phyloP scores from a whole-genome alignment of 2,113 vertebrate genomes.

The Microtus ochrogaster region DNA sequence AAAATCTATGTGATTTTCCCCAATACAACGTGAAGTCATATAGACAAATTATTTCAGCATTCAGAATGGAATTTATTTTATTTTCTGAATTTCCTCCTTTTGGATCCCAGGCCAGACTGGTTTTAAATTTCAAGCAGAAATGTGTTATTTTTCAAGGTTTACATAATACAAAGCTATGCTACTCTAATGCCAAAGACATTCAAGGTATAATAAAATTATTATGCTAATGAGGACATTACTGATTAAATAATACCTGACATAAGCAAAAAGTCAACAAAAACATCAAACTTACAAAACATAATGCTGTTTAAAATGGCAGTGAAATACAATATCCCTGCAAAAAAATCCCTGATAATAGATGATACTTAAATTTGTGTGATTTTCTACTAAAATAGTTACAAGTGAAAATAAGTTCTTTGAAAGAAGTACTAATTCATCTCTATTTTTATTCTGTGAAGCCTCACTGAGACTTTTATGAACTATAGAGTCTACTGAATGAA shows the following conservation, averaged over 20 bases:
- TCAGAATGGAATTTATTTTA: background rate
- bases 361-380: background rate
- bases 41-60: slow-evolving; percentile 35
- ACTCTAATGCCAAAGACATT: slow-evolving; percentile 15
- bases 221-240: background rate
- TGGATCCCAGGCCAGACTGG: background rate
- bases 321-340: background rate
- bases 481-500: background rate
- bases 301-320: slow-evolving; percentile 30
- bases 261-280: background rate
- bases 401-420: background rate
- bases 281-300: background rate
- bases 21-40: background rate
- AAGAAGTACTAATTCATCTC: background rate
- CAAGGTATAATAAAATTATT: background rate
- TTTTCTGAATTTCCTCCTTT: slow-evolving; percentile 37
- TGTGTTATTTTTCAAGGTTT: background rate
- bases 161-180: background rate
- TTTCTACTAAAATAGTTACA: background rate
- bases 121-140: slow-evolving; percentile 10
- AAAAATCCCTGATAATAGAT: background rate
- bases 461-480: background rate
- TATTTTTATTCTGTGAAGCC: background rate
- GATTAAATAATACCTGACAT: background rate
- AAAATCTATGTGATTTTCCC: slow-evolving; percentile 7